Percentiles rank a stretch among this genome's conserved stretches.
Conservation (phyloP, 2,888 invertebrate genomes). For the Gortyna flavago region DNA sequence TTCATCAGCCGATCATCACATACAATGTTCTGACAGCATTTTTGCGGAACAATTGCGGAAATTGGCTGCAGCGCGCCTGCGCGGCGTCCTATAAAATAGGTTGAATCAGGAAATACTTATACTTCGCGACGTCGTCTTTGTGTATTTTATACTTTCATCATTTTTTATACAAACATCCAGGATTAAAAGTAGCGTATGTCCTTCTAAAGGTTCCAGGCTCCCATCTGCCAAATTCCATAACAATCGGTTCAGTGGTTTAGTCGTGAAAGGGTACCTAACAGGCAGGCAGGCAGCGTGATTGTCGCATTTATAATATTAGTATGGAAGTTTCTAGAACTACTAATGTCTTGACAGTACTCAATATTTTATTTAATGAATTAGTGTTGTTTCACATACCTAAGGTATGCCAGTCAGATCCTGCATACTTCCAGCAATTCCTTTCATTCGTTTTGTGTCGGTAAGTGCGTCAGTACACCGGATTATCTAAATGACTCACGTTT, state of each 20-base stretch:
- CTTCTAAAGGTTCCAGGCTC: not conserved
- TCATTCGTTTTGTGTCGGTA: not conserved
- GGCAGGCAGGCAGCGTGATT: not conserved
- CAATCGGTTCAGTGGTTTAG: not conserved
- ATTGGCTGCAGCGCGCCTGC: not conserved
- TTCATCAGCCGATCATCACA: not conserved
- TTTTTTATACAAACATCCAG: not conserved
- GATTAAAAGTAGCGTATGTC: not conserved
- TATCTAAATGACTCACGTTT: slow-evolving; percentile 33
- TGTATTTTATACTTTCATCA: not conserved
- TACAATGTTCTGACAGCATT: not conserved
- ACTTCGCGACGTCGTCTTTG: not conserved
- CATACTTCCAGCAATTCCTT: slow-evolving; percentile 10
- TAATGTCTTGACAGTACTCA: not conserved
- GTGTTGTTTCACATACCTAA: not conserved
- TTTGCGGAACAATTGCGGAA: not conserved
- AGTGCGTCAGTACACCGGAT: slow-evolving; percentile 43
- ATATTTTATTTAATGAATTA: not conserved
- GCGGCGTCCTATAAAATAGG: not conserved
- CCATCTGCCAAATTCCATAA: not conserved
- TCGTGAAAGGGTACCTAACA: not conserved
- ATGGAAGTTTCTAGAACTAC: not conserved
- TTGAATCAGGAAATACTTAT: not conserved
- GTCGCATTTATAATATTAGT: not conserved
- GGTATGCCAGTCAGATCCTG: slow-evolving; percentile 23